phyloP scores from a whole-genome alignment of 2,113 vertebrate species.

The Rattus rattus region DNA sequence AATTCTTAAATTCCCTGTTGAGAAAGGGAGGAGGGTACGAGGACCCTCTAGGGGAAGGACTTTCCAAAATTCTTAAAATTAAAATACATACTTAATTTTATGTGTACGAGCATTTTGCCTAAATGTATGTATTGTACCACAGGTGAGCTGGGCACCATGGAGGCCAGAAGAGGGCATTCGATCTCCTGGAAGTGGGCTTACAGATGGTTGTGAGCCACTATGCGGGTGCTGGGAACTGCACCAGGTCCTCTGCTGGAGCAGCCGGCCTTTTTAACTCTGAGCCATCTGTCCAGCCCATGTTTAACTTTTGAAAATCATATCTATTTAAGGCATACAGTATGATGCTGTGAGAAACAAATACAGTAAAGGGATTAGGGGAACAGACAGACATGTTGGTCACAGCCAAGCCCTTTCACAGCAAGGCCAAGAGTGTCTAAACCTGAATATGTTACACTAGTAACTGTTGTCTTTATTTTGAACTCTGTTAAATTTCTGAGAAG shows the following conservation, averaged over 20 bases:
- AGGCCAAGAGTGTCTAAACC: too few species aligned
- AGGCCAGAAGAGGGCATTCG: not conserved
- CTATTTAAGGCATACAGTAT: too few species aligned
- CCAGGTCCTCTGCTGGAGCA: not conserved
- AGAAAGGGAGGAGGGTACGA: not conserved
- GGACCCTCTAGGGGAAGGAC: not conserved
- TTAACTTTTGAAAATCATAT: not conserved
- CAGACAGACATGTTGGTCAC: too few species aligned
- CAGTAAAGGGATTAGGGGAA: not conserved
- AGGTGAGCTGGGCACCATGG: not conserved
- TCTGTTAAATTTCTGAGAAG: constrained; percentile 26
- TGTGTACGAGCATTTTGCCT: not conserved
- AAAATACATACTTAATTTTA: not conserved
- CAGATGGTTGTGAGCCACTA: not conserved
- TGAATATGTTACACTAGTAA: not conserved
- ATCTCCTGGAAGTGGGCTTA: not conserved
- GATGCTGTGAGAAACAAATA: not conserved
- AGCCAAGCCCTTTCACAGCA: not conserved
- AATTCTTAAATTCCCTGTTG: not conserved
- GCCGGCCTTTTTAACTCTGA: not conserved
- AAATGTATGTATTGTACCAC: not conserved
- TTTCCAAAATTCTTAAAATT: not conserved
- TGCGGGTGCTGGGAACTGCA: not conserved
- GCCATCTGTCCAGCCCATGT: not conserved
- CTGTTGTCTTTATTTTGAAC: not conserved